Base-by-base conservation (phyloP, 1,140 invertebrate species). In the Bombus superbus region DNA sequence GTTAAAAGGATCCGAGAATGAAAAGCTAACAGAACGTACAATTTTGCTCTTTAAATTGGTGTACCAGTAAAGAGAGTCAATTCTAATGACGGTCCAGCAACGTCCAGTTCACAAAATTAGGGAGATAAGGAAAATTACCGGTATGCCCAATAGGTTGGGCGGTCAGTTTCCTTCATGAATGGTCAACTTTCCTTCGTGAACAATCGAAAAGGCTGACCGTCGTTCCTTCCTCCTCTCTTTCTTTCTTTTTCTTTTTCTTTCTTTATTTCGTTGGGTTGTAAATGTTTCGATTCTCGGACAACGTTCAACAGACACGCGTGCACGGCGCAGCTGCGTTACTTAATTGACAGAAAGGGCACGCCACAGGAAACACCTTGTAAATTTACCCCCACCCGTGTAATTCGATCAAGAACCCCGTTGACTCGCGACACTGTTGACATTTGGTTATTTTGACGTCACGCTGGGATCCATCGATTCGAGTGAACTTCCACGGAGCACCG, bases 381-480 rank as follows among this genome's bases (percentile, higher is more conserved):
- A 69, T 59, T 68, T 66, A 32, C 78, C 66, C 44, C 73, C n/a
- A n/a, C 72, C 62, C 84, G 64, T 93, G 93, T 94, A 93, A 94
- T 94, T 94, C 93, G 93, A 93, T 94, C 92, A 93, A 93, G 92
- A 91, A 93, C 92, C 92, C 93, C 91, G 83, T 93, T 92, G 89
- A 92, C 90, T 86, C 89, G 85, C 88, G 89, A 92, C 92, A 93
- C 91, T 93, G 92, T 93, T 93, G 93, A 93, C 93, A 92, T 93
- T 94, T 92, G 93, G 93, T 92, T 93, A 93, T 94, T 93, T 93
- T 94, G 91, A 92, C 93, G 90, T 92, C 93, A 93, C 89, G 93
- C 93, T 93, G 93, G 80, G 91, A 88, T n/a, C 82, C 81, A 73
- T 86, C 83, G 83, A 76, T 77, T 86, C 68, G 53, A 68, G 80